A percentile compares a stretch with the other conserved stretches of the same genome.
Conservation (phyloP, 2,113 vertebrate species). For the Labeo catla region DNA sequence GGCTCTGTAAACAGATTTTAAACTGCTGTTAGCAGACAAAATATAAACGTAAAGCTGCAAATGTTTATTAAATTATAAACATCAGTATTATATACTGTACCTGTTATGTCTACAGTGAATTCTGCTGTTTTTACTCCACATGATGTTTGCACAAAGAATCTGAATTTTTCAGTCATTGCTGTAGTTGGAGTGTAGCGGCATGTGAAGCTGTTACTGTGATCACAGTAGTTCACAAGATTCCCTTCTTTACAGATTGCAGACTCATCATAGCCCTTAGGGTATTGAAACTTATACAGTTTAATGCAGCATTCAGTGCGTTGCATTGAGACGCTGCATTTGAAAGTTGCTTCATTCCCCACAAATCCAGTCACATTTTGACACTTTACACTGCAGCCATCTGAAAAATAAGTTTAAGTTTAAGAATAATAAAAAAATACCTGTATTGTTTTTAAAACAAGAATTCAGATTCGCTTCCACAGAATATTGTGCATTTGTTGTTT, state of each 20-base stretch:
- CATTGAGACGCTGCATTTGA: not conserved
- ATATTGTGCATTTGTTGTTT: too few species aligned
- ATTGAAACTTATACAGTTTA: rapidly evolving
- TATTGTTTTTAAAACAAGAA: too few species aligned
- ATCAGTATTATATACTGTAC: not conserved
- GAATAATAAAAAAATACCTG: too few species aligned
- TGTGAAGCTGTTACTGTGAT: not conserved
- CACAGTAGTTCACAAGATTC: rapidly evolving
- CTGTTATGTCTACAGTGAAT: not conserved
- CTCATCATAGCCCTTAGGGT: not conserved
- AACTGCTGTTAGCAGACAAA: not conserved
- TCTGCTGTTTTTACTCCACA: rapidly evolving
- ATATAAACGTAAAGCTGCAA: not conserved
- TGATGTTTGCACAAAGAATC: not conserved
- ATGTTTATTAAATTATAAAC: not conserved
- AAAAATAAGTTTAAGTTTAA: too few species aligned
- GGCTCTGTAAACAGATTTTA: not conserved
- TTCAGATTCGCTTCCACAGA: too few species aligned
- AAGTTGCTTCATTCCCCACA: not conserved
- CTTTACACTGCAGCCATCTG: too few species aligned
- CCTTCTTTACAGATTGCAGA: rapidly evolving
- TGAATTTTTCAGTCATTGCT: rapidly evolving
- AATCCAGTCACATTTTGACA: too few species aligned
- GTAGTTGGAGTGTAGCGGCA: not conserved
- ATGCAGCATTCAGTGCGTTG: rapidly evolving